These are phyloP conservation scores for Raja brachyura DNA, from an alignment of 2,113 vertebrate species.

Conservation along the genomic window DNA sequence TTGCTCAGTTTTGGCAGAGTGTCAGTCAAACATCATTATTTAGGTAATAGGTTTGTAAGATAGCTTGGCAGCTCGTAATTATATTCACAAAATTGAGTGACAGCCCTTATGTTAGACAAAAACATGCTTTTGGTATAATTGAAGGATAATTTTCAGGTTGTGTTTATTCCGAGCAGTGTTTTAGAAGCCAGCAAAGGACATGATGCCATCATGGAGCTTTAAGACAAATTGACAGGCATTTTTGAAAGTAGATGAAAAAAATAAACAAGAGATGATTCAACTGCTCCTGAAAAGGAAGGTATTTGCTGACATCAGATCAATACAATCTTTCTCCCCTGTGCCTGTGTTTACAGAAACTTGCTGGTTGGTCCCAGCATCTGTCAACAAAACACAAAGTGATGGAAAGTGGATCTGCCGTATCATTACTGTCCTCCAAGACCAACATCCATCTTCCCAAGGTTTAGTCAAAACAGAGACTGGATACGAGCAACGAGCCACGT, in stretches of 20 bases:
- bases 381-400: background rate
- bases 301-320: conserved; percentile 10
- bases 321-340: background rate
- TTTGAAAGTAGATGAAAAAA: background rate
- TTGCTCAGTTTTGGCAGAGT: background rate
- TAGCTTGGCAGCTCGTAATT: background rate
- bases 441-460: background rate
- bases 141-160: background rate
- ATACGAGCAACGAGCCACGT: background rate
- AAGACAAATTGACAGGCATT: background rate
- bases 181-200: background rate
- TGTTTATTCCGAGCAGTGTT: background rate
- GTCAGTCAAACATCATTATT: background rate
- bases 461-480: conserved; percentile 5
- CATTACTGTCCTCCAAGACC: background rate
- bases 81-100: background rate
- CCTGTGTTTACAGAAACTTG: background rate
- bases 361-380: background rate
- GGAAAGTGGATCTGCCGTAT: background rate
- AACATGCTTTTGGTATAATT: background rate
- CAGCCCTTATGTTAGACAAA: background rate
- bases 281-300: background rate
- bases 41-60: background rate
- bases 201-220: background rate
- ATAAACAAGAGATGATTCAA: background rate